Base-by-base conservation (phyloP, 2,797 vertebrate genomes). In the Gymnodraco acuticeps region DNA sequence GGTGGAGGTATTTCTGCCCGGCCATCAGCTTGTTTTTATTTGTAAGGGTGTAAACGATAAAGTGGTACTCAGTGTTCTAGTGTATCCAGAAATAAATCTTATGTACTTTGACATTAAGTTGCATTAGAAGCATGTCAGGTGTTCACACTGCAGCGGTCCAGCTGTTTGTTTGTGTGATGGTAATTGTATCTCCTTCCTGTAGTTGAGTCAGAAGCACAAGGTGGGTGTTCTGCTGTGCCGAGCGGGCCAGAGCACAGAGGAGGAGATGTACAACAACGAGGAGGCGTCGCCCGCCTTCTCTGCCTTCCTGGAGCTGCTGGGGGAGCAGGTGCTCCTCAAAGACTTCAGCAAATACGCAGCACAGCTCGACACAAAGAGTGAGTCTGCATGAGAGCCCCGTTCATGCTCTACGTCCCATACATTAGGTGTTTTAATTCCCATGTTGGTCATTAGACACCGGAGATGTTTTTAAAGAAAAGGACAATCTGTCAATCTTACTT, bases 181-280 rank as follows among this genome's bases (percentile, higher is more conserved):
- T 78, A 64, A 81, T 64, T 60, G 70, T 66, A 8, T 82, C 53
- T 83, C 78, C 69, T 64, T 64, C 43, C 76, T 50, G 3, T 83
- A 99, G 98, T 94, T 99, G 20, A 98, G 97, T 94, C 94, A 94
- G 77, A 95, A 97, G 81, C 97, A 98, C 95, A 99, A 99, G 83
- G 97, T 99, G 68, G 98, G 98, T 9, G 94, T 99, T 86, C 93
- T 99, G 38, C 97, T 99, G 92, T 99, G 98, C 94, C 96, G 95
- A 27, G 95, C 96, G 0, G 96, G 96, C 64, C 98, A 99, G 94
- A 97, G 98, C 94, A 97, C 96, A 0, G 98, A 99, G 92, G 98
- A 99, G 89, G 97, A 99, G 95, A 99, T 99, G 98, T 99, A 99
- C 93, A 99, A 99, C 93, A 99, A 99, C 0, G 98, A 99, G 92